These are phyloP conservation scores for Alosa alosa DNA, from an alignment of 2,113 vertebrate species.

Conservation along the genomic window DNA sequence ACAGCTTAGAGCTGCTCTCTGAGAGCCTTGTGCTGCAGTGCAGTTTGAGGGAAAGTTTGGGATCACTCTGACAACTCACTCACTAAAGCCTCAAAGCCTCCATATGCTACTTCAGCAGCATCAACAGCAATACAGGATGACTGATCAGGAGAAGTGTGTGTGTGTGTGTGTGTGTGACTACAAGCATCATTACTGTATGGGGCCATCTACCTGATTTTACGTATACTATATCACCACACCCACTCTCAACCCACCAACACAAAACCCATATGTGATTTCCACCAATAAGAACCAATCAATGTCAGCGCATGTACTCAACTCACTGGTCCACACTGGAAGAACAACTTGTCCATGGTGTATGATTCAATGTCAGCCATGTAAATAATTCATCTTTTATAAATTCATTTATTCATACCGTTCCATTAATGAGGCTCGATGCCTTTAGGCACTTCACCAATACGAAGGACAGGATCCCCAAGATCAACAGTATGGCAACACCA, in stretches of 20 bases:
- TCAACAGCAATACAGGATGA: background rate
- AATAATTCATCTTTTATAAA: background rate
- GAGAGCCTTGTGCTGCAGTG: background rate
- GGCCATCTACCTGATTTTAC: slow-evolving; percentile 16
- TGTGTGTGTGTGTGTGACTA: background rate
- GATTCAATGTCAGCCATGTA: background rate
- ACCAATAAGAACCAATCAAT: too few relatives aligned
- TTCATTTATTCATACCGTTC: too few relatives aligned
- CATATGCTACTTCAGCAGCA: background rate
- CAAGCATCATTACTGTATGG: background rate
- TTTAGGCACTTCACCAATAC: background rate
- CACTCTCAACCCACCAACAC: too few relatives aligned
- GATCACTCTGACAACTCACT: background rate
- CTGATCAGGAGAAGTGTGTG: background rate
- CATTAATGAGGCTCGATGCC: too few relatives aligned
- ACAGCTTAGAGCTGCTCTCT: background rate
- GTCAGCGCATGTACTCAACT: too few relatives aligned
- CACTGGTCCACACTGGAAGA: too few relatives aligned
- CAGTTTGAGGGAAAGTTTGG: background rate
- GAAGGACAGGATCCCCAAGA: background rate
- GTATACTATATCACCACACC: background rate
- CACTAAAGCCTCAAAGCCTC: background rate
- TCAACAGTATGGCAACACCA: background rate
- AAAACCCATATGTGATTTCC: too few relatives aligned
- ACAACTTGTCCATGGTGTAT: background rate